Conservation (phyloP, 2,888 invertebrate species). For the Carcina quercana region DNA sequence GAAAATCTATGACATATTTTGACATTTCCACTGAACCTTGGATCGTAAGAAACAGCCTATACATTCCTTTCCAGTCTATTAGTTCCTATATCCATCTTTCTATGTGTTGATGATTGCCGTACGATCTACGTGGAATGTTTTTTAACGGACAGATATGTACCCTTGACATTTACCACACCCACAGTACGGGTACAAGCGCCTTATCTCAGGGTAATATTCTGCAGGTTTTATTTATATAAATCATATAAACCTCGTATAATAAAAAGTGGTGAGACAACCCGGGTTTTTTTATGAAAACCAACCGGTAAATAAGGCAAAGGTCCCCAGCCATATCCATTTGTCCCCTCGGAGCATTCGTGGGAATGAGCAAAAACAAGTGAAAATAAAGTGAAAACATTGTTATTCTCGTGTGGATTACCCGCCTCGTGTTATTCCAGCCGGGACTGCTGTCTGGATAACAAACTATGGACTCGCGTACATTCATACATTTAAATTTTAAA, state of each 20-base stretch:
- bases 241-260: slow-evolving; percentile 7
- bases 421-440: slow-evolving; percentile 42
- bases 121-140: too few relatives aligned
- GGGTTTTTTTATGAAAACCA: slow-evolving; percentile 35
- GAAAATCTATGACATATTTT: too few relatives aligned
- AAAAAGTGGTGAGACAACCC: slow-evolving; percentile 15
- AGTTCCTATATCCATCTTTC: too few relatives aligned
- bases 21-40: too few relatives aligned
- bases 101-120: too few relatives aligned
- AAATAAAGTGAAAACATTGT: slow-evolving; percentile 66
- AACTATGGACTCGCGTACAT: slow-evolving; percentile 37
- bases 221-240: too few relatives aligned
- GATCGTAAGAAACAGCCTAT: too few relatives aligned
- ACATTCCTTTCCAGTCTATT: too few relatives aligned
- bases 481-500: slow-evolving; percentile 38
- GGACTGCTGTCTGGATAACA: slow-evolving; percentile 34
- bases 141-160: too few relatives aligned
- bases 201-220: too few relatives aligned
- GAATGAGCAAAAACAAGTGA: slow-evolving; percentile 60
- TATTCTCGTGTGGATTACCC: slow-evolving; percentile 61
- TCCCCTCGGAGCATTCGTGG: slow-evolving; percentile 47
- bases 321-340: slow-evolving; percentile 47
- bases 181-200: too few relatives aligned
- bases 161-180: too few relatives aligned
- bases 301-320: slow-evolving; percentile 47